These are phyloP conservation scores for Laticauda colubrina DNA, from an alignment of 2,113 vertebrate species.

Conservation along the genomic window DNA sequence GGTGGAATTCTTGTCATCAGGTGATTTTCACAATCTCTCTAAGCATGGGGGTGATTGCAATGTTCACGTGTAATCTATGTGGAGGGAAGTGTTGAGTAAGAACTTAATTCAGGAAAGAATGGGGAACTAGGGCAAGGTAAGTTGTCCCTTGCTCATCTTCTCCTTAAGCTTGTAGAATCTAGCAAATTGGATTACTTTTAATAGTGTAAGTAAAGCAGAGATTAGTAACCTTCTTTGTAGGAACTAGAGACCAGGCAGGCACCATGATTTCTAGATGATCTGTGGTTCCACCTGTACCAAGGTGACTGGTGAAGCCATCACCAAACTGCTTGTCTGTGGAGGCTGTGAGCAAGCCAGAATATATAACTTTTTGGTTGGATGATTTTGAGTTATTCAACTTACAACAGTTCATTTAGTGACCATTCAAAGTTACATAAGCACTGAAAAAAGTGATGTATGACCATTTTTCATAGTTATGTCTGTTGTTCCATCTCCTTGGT, in stretches of 20 bases:
- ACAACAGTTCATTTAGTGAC: background rate
- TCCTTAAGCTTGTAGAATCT: background rate
- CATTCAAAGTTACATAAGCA: background rate
- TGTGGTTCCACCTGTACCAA: background rate
- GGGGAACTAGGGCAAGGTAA: background rate
- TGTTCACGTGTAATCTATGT: background rate
- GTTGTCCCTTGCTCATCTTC: background rate
- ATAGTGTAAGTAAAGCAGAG: background rate
- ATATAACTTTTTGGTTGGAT: background rate
- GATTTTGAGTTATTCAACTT: background rate
- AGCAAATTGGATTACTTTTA: background rate
- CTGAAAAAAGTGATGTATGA: background rate
- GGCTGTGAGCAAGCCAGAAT: background rate
- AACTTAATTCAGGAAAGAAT: background rate
- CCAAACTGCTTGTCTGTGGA: background rate
- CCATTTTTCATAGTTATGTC: background rate
- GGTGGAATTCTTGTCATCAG: background rate
- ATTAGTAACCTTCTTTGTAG: background rate
- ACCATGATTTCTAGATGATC: background rate
- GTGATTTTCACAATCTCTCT: background rate
- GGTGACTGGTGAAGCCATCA: background rate
- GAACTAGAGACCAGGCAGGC: background rate
- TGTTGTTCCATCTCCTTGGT: background rate
- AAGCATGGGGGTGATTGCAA: background rate
- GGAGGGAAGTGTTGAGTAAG: background rate